A percentile compares a stretch with the other conserved stretches of the same genome.
These are phyloP conservation scores for Darevskia mixta DNA, from an alignment of 2,797 vertebrate species.

Conservation along the genomic window DNA sequence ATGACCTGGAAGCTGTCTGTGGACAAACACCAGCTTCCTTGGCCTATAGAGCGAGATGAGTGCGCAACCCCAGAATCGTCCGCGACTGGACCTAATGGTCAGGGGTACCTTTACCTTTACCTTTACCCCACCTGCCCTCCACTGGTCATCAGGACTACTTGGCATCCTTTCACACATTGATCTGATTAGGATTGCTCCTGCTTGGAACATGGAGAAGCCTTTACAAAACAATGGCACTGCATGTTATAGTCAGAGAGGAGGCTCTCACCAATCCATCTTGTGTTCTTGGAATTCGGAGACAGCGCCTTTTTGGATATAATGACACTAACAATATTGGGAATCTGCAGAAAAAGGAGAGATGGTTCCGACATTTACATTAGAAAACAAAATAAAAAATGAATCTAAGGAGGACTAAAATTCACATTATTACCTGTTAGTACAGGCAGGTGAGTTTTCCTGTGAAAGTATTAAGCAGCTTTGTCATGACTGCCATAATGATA, in stretches of 20 bases:
- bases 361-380: neutral
- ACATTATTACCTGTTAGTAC: neutral
- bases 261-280: neutral
- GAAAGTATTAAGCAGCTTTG: fast-evolving
- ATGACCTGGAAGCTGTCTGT: too few relatives aligned
- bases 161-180: neutral
- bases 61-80: too few relatives aligned
- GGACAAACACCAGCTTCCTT: too few relatives aligned
- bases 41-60: too few relatives aligned
- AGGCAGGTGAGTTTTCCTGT: neutral
- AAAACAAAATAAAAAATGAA: too few relatives aligned
- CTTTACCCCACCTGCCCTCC: too few relatives aligned
- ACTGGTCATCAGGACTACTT: too few relatives aligned
- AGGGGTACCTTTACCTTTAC: too few relatives aligned
- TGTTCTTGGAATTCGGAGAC: neutral
- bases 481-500: neutral
- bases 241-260: neutral
- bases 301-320: neutral
- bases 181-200: neutral
- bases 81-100: too few relatives aligned
- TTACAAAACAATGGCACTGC: neutral
- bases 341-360: neutral
- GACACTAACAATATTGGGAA: neutral
- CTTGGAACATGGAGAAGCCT: neutral
- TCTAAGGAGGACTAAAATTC: neutral